Conservation (phyloP, 2,797 vertebrate genomes). For the Sternarchorhynchus goeldii region DNA sequence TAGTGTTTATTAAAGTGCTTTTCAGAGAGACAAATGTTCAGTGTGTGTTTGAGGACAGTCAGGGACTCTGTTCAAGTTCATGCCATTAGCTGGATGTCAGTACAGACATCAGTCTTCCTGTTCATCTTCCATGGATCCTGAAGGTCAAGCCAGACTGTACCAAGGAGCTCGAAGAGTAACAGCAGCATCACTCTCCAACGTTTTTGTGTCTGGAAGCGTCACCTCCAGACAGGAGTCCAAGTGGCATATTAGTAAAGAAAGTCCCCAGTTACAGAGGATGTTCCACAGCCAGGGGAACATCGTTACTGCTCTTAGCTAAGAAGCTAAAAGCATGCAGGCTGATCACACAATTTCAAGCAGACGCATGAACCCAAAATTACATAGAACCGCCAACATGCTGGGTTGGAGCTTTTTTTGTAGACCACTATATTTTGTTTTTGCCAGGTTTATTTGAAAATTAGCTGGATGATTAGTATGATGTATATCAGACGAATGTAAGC, state of each 20-base stretch:
- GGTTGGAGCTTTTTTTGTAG: no score
- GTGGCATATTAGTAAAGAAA: slow-evolving; percentile 70
- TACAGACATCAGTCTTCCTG: no score
- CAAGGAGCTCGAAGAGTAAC: no score
- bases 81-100: no score
- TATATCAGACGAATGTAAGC: neutral
- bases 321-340: slow-evolving; percentile 71
- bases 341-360: slow-evolving; percentile 65
- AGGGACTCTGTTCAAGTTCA: no score
- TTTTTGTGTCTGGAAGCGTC: slow-evolving; percentile 63
- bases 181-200: no score
- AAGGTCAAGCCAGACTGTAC: no score
- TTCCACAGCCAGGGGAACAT: slow-evolving; percentile 58
- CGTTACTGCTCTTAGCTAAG: slow-evolving; percentile 65
- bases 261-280: slow-evolving; percentile 70
- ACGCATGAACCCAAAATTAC: slow-evolving; percentile 43
- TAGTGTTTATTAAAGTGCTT: no score
- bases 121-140: no score
- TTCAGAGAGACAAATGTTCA: no score
- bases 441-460: neutral
- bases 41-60: no score
- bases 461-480: neutral
- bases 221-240: slow-evolving; percentile 68
- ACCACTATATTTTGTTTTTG: neutral
- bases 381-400: no score